These are phyloP conservation scores for Caprella mutica DNA, from an alignment of 2,888 invertebrate species.

Conservation along the genomic window DNA sequence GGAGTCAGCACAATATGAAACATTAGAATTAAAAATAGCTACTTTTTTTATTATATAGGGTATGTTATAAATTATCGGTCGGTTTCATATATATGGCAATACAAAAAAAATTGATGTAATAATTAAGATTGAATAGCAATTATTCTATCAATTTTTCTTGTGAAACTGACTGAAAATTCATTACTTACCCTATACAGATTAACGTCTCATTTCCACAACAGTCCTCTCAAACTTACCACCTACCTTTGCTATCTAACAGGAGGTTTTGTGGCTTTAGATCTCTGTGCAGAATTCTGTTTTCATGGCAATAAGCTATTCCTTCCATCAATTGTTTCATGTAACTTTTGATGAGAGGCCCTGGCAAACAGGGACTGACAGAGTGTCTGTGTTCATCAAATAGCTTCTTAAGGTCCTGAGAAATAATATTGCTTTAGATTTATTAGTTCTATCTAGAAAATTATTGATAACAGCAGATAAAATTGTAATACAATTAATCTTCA, in stretches of 20 bases:
- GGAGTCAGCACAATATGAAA: too few relatives aligned
- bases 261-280: slow-evolving; percentile 33
- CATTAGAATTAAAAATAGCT: too few relatives aligned
- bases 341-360: slow-evolving; percentile 42
- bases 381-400: slow-evolving; percentile 39
- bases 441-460: not conserved
- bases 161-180: not conserved
- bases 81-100: too few relatives aligned
- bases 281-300: slow-evolving; percentile 67
- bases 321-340: slow-evolving; percentile 76
- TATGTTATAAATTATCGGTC: too few relatives aligned
- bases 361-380: slow-evolving; percentile 18
- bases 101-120: too few relatives aligned
- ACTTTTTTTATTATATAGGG: too few relatives aligned
- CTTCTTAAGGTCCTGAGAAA: slow-evolving; percentile 15
- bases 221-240: not conserved
- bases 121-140: too few relatives aligned
- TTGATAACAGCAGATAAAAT: too few relatives aligned
- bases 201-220: not conserved
- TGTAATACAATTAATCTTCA: too few relatives aligned
- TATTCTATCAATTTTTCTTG: not conserved
- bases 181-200: not conserved
- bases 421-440: not conserved
- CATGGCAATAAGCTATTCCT: slow-evolving; percentile 82
- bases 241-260: slow-evolving; percentile 28